Evolutionary conservation across 2,888 invertebrate species (phyloP).

Genomic region (Steinernema carpocapsae): DNA sequence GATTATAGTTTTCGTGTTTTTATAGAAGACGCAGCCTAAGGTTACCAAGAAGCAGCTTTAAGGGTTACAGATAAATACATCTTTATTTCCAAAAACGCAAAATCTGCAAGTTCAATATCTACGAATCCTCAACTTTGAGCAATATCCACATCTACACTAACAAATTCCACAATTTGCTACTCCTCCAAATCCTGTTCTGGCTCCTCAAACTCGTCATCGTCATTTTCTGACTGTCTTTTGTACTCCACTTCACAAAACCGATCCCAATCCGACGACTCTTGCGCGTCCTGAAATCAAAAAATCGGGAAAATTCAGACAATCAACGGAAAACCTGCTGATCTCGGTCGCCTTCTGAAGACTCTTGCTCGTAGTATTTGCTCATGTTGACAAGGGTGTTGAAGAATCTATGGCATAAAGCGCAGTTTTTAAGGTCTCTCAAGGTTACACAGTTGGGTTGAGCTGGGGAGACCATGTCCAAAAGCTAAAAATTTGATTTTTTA

Average conservation of each 20-base stretch:
- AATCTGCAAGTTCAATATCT: too few relatives aligned
- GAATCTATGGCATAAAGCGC: conserved; percentile 94
- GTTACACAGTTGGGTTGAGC: conserved; percentile 78
- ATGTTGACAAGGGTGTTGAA: conserved; percentile 99
- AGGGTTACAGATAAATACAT: too few relatives aligned
- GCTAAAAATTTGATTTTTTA: conserved; percentile 73
- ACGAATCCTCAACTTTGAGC: too few relatives aligned
- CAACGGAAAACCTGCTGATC: conserved; percentile 12
- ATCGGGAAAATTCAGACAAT: not conserved
- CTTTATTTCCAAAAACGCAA: too few relatives aligned
- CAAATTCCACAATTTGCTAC: too few relatives aligned
- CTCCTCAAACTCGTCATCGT: conserved; percentile 45
- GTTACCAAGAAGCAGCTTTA: too few relatives aligned
- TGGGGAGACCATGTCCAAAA: conserved; percentile 96
- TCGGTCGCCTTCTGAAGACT: conserved; percentile 83
- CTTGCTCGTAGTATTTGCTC: conserved; percentile 98
- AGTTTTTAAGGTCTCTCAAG: conserved; percentile 87
- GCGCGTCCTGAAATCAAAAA: conserved; percentile 54
- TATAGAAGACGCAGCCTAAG: too few relatives aligned
- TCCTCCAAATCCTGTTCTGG: not conserved
- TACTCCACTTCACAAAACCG: conserved; percentile 97
- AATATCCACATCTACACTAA: too few relatives aligned
- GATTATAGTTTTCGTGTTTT: too few relatives aligned
- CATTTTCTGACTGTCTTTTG: conserved; percentile 73
- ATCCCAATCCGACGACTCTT: conserved; percentile 82